Evolutionary conservation across 2,888 invertebrate genomes (phyloP).

Genomic region (Mesorhabditis spiculigera): DNA sequence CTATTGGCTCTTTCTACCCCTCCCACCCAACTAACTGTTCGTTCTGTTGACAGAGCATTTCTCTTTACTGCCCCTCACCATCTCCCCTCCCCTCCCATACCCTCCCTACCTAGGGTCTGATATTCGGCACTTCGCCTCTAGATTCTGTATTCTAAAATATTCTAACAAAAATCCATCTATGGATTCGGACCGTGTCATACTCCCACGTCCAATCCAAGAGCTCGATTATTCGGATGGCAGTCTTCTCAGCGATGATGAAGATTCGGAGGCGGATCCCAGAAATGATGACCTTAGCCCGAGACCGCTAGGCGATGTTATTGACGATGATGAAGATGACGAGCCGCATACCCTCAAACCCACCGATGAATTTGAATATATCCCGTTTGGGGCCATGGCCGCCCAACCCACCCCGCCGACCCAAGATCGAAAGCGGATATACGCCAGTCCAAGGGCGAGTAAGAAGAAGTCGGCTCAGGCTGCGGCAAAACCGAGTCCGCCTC

Average conservation of each 20-base stretch:
- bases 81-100: conserved; percentile 5
- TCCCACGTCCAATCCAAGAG: neutral
- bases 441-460: neutral
- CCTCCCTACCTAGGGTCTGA: neutral
- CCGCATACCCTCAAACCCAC: neutral
- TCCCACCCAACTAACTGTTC: neutral
- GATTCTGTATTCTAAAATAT: neutral
- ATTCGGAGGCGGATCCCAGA: neutral
- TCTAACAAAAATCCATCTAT: neutral
- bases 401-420: conserved; percentile 5
- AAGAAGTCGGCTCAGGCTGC: too few species aligned
- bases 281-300: neutral
- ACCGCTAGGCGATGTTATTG: neutral
- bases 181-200: neutral
- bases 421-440: conserved; percentile 1
- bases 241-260: conserved; percentile 2
- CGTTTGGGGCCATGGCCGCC: neutral
- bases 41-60: conserved; percentile 6
- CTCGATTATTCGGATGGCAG: neutral
- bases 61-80: neutral
- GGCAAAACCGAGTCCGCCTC: neutral
- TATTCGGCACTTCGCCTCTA: neutral
- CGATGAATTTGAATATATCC: conserved; percentile 1
- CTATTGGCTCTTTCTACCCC: too few species aligned
- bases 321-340: neutral